These are phyloP conservation scores for Triplophysa yarkandensis DNA, from an alignment of 2,797 vertebrate species.

Conservation along the genomic window DNA sequence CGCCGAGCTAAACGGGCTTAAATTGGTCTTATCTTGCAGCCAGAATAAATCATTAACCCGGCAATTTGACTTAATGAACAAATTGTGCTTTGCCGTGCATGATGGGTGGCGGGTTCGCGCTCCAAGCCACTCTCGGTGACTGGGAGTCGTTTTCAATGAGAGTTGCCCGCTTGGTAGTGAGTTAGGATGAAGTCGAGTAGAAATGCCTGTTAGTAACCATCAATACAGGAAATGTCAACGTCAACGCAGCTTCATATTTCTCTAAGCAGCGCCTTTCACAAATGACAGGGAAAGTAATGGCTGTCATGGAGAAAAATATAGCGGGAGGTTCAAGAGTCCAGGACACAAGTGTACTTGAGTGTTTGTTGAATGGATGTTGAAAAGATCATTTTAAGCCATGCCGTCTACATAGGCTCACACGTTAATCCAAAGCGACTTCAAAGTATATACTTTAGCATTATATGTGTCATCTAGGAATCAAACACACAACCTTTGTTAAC, in stretches of 20 bases:
- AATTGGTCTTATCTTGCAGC: constrained; percentile 47
- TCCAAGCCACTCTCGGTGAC: background rate
- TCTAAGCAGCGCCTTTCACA: background rate
- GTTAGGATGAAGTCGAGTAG: background rate
- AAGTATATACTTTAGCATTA: background rate
- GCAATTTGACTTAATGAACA: constrained; percentile 26
- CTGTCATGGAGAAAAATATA: constrained; percentile 13
- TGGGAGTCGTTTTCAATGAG: background rate
- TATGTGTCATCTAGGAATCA: background rate
- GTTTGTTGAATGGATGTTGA: background rate
- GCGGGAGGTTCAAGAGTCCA: background rate
- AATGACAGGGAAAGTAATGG: constrained; percentile 28
- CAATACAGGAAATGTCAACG: background rate
- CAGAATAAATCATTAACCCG: constrained; percentile 47
- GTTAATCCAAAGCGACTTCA: background rate
- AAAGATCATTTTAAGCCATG: background rate
- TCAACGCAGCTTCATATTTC: background rate
- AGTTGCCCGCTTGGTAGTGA: background rate
- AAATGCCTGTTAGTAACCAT: background rate
- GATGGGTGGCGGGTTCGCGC: background rate
- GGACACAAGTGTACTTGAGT: background rate
- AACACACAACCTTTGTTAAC: background rate
- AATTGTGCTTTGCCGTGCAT: constrained; percentile 24
- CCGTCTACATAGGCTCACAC: background rate
- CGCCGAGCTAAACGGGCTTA: constrained; percentile 34